phyloP scores from a whole-genome alignment of 2,888 invertebrate genomes.

The Calameuta filiformis region DNA sequence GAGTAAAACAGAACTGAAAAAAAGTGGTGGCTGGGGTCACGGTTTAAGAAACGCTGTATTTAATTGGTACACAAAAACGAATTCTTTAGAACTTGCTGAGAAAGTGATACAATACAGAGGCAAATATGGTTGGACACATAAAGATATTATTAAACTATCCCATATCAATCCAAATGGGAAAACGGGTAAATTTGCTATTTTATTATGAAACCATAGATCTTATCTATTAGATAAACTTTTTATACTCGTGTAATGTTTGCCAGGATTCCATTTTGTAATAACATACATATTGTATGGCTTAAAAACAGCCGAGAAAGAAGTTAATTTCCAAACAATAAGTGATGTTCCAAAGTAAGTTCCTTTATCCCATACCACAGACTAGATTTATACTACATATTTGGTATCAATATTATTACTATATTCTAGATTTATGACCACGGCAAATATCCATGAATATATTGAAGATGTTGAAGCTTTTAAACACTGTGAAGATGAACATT shows the following conservation, averaged over 20 bases:
- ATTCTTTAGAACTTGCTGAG: conserved; percentile 73
- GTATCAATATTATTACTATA: neutral
- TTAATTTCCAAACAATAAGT: conserved; percentile 57
- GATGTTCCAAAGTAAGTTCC: neutral
- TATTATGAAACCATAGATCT: neutral
- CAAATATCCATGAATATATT: conserved; percentile 45
- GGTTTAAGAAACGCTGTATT: conserved; percentile 74
- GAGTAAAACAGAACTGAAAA: conserved; percentile 41
- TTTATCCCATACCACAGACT: conserved; percentile 46
- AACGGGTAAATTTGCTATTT: conserved; percentile 56
- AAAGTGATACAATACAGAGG: conserved; percentile 74
- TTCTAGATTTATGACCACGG: neutral
- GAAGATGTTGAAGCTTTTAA: conserved; percentile 53
- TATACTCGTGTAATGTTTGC: conserved; percentile 12
- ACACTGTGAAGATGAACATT: conserved; percentile 64
- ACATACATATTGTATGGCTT: conserved; percentile 70
- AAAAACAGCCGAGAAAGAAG: conserved; percentile 67
- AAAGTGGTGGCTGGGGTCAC: conserved; percentile 69
- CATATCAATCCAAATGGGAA: conserved; percentile 69
- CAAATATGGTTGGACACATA: conserved; percentile 78
- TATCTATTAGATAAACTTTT: conserved; percentile 6
- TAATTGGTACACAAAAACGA: conserved; percentile 74
- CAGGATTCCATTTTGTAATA: conserved; percentile 49
- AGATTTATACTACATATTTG: neutral
- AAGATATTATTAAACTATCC: conserved; percentile 75